These are phyloP conservation scores for Antigone vipio DNA, from an alignment of 2,113 vertebrate species.

Conservation along the genomic window DNA sequence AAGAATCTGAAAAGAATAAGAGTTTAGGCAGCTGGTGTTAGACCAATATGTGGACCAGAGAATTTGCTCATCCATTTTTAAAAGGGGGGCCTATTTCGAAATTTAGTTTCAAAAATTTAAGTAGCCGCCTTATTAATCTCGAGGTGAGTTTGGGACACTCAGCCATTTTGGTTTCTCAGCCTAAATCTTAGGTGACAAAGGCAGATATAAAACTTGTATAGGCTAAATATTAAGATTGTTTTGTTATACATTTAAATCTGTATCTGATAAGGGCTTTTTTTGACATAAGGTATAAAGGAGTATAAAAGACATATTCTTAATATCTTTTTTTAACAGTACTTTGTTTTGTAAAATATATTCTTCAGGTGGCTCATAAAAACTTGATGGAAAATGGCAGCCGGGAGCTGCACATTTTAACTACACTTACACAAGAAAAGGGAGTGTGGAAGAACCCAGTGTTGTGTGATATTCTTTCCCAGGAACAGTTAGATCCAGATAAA, in stretches of 20 bases:
- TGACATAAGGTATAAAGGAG: not conserved
- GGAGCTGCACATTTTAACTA: slow-evolving; percentile 83
- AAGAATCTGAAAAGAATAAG: not conserved
- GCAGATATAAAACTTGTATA: not conserved
- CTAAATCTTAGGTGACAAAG: not conserved
- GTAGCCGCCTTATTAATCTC: not conserved
- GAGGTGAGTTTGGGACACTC: not conserved
- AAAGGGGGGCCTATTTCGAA: not conserved
- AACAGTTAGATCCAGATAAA: slow-evolving; percentile 76
- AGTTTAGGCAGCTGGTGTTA: not conserved
- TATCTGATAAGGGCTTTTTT: not conserved
- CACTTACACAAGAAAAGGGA: slow-evolving; percentile 82
- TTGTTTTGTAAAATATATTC: slow-evolving; percentile 32
- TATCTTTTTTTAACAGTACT: slow-evolving; percentile 11
- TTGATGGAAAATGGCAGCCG: slow-evolving; percentile 85
- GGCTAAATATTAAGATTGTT: not conserved
- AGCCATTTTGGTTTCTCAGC: not conserved
- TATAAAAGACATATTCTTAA: not conserved
- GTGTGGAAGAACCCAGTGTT: slow-evolving; percentile 86
- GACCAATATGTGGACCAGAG: not conserved
- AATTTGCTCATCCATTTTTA: not conserved
- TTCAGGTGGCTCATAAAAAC: slow-evolving; percentile 82
- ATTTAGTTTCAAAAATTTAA: not conserved
- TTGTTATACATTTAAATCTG: not conserved
- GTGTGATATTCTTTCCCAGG: slow-evolving; percentile 81